These are phyloP conservation scores for Agrochola macilenta DNA, from an alignment of 2,888 invertebrate species.

Conservation along the genomic window DNA sequence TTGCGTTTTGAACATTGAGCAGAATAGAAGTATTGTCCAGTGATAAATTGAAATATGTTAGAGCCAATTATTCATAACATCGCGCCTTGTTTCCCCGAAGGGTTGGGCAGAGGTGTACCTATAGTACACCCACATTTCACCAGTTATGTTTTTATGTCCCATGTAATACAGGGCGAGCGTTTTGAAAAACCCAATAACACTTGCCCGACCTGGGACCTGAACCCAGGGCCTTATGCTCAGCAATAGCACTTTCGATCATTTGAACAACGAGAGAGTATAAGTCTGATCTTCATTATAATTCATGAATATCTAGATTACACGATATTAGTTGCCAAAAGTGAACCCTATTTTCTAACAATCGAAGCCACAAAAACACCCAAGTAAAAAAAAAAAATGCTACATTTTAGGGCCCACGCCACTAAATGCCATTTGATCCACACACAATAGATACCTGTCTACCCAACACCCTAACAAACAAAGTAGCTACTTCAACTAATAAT, in stretches of 20 bases:
- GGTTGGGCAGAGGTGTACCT: not conserved
- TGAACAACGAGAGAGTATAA: not conserved
- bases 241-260: not conserved
- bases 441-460: slow-evolving; percentile 29
- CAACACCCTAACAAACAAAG: slow-evolving; percentile 35
- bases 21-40: no score
- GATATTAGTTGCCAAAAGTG: not conserved
- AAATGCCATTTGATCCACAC: slow-evolving; percentile 34
- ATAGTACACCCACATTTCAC: not conserved
- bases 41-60: not conserved
- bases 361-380: not conserved
- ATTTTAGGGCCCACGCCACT: slow-evolving; percentile 27
- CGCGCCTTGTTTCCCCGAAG: no score
- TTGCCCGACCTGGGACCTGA: not conserved
- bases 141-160: not conserved
- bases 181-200: not conserved
- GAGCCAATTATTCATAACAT: not conserved
- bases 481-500: slow-evolving; percentile 63
- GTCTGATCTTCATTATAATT: not conserved
- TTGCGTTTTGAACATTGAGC: not conserved
- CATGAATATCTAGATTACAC: not conserved
- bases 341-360: not conserved
- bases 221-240: not conserved
- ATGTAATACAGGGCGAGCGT: not conserved
- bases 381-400: not conserved